These are phyloP conservation scores for Cheirogaleus medius DNA, from an alignment of 2,113 vertebrate genomes.

Conservation along the genomic window DNA sequence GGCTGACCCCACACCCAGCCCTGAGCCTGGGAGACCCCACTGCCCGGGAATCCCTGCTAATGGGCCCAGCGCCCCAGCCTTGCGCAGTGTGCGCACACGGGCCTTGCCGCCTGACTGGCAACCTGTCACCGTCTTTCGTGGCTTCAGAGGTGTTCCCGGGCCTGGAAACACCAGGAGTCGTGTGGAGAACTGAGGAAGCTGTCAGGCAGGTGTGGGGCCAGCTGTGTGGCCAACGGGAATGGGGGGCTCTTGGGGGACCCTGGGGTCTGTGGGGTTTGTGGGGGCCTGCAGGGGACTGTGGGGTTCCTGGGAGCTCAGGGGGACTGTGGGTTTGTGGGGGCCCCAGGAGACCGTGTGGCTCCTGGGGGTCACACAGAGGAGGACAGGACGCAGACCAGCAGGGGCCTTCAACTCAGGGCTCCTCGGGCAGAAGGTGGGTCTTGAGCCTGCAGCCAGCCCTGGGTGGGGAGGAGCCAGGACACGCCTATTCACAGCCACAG, in stretches of 20 bases:
- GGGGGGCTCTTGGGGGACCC: background rate
- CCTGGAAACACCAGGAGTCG: background rate
- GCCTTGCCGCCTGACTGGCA: background rate
- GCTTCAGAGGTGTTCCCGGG: background rate
- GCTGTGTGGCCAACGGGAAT: background rate
- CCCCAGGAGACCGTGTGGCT: too few relatives aligned
- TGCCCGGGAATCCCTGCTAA: background rate
- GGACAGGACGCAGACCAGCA: too few relatives aligned
- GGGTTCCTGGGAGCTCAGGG: background rate
- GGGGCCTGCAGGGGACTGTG: too few relatives aligned
- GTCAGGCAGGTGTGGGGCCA: background rate
- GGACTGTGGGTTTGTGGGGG: background rate
- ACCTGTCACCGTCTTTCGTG: background rate
- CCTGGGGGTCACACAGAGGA: background rate
- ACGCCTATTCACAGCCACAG: too few relatives aligned
- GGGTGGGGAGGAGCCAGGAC: too few relatives aligned
- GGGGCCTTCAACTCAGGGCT: too few relatives aligned
- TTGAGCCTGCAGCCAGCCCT: too few relatives aligned
- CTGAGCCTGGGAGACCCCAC: background rate
- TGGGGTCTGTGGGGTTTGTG: background rate
- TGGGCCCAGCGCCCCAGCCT: background rate
- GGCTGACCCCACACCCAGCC: fast-evolving
- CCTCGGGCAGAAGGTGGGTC: too few relatives aligned
- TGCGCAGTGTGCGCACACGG: background rate
- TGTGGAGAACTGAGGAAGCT: background rate